Conservation (phyloP, 2,888 invertebrate genomes). For the Phytoseiulus persimilis region DNA sequence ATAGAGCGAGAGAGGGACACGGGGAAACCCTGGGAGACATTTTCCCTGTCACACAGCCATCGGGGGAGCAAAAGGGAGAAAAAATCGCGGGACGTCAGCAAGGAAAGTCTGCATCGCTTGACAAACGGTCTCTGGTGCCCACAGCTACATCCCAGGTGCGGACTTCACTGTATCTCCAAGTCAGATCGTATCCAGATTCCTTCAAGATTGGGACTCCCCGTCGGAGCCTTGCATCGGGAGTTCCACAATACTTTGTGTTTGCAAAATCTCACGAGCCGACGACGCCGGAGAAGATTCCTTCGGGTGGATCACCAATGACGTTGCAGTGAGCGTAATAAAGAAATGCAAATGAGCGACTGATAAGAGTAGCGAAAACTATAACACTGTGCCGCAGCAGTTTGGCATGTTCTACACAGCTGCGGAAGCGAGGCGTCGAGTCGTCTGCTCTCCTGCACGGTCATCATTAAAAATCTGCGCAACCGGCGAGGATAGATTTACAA, state of each 20-base stretch:
- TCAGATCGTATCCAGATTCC: not conserved
- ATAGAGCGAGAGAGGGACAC: not conserved
- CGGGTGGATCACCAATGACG: not conserved
- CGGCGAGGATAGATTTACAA: not conserved
- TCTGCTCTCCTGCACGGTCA: not conserved
- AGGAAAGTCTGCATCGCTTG: not conserved
- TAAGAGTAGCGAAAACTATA: not conserved
- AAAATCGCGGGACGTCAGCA: not conserved
- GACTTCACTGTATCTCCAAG: not conserved
- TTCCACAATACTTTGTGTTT: too few relatives aligned
- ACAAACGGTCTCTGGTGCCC: not conserved
- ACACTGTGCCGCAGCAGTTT: not conserved
- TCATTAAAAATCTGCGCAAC: not conserved
- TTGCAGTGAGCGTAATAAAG: not conserved
- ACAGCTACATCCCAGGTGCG: not conserved
- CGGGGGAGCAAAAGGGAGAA: not conserved
- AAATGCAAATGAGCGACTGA: not conserved
- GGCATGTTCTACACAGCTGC: not conserved
- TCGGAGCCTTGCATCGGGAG: too few relatives aligned
- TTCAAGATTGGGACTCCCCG: not conserved
- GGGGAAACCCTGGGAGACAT: not conserved
- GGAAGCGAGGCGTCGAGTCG: too few relatives aligned
- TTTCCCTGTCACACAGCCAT: not conserved
- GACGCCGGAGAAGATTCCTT: not conserved
- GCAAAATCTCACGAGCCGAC: too few relatives aligned